Conservation (phyloP, 92 coral and sea anemone genomes). For the Umimayanthus chanpuru region DNA sequence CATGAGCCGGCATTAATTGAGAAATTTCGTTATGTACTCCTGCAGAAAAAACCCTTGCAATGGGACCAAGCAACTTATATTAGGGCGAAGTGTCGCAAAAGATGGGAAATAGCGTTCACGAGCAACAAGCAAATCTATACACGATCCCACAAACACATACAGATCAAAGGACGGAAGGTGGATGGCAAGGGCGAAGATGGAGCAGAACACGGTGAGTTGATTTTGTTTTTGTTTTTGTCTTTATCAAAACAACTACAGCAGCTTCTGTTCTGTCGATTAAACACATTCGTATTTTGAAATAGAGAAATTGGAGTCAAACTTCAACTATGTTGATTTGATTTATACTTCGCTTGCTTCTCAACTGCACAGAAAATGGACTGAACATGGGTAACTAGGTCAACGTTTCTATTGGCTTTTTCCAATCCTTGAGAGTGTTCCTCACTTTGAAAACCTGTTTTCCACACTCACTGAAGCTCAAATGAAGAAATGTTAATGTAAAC, state of each 20-base stretch:
- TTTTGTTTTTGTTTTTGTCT: background rate
- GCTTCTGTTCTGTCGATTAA: background rate
- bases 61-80: background rate
- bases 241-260: slow-evolving; percentile 8
- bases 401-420: background rate
- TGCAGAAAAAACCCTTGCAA: background rate
- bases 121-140: slow-evolving; percentile 17
- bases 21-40: background rate
- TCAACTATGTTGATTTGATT: background rate
- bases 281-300: background rate
- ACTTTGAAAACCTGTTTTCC: too few relatives aligned
- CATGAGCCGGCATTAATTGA: background rate
- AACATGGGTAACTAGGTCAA: background rate
- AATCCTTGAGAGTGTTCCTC: background rate
- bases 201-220: slow-evolving; percentile 8
- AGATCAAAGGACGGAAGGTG: slow-evolving; percentile 30
- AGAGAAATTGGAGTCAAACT: background rate
- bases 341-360: background rate
- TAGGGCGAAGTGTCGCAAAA: background rate
- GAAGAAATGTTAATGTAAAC: background rate
- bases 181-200: slow-evolving; percentile 34
- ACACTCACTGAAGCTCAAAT: background rate
- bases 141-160: slow-evolving; percentile 4
- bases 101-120: slow-evolving; percentile 11
- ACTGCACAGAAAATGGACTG: too few relatives aligned